phyloP scores from a whole-genome alignment of 2,113 vertebrate genomes.

The Typhlomys cinereus region DNA sequence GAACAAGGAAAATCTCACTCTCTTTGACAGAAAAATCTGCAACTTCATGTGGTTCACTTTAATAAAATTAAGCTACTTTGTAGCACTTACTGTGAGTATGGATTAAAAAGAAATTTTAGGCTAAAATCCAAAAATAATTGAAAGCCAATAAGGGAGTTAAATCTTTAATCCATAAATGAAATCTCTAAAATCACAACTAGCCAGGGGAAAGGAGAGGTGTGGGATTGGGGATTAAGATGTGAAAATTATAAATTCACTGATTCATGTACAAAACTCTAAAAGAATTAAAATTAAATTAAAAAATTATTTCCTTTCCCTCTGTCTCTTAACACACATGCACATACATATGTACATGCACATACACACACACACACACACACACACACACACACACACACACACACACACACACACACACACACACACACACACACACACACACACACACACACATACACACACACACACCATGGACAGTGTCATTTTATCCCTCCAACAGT shows the following conservation, averaged over 20 bases:
- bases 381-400: not conserved
- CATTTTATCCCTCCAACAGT: too few relatives aligned
- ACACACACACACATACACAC: not conserved
- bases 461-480: not conserved
- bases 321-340: not conserved
- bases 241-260: too few relatives aligned
- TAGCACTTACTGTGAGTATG: not conserved
- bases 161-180: conserved; percentile 15
- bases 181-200: not conserved
- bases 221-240: too few relatives aligned
- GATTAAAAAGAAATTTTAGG: conserved; percentile 41
- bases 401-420: not conserved
- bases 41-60: not conserved
- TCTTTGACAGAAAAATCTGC: not conserved
- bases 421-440: not conserved
- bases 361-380: not conserved
- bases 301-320: not conserved
- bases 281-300: too few relatives aligned
- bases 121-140: conserved; percentile 26
- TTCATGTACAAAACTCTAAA: too few relatives aligned
- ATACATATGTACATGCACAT: not conserved
- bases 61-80: not conserved
- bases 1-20: not conserved
- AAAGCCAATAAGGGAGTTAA: not conserved
- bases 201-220: too few relatives aligned